Base-by-base conservation (phyloP, 2,797 vertebrate species). In the Xerus rutilus region DNA sequence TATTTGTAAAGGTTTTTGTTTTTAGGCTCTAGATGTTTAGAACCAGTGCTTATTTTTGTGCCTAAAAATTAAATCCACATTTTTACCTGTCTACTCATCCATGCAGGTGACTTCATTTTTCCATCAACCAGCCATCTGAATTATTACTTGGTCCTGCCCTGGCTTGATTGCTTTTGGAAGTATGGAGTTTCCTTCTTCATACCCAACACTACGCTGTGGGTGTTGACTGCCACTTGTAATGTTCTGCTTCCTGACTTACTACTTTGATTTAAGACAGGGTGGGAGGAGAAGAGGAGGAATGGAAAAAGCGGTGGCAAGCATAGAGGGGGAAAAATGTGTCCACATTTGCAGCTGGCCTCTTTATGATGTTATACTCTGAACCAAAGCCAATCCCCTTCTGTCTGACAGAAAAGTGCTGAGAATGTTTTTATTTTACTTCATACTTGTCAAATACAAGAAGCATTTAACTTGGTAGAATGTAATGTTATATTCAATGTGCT, bases 351-450 rank as follows among this genome's bases (percentile, higher is more conserved):
- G 76, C 47, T 43, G 69, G 47, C 47, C 52, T 87, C 64, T 39
- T 73, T 64, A 82, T 47, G 54, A 67, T 59, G 20, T 54, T 54
- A 81, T n/a, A 64, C 59, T 96, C 62, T 77, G 82, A 93, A 84
- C 54, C 7, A 86, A 90, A 91, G 84, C 28, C 81, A 87, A 62
- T 62, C 12, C 45, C 43, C 96, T 93, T 91, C 49, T 70, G 84
- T 85, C 73, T 72, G 87, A 93, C 11, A 82, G 77, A 87, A 97
- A 88, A 96, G 90, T 73, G 82, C 88, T 70, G 67, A 96, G 92
- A 84, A 65, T 35, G 28, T 59, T 95, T 96, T 90, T 77, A 69
- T 85, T 92, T 94, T 93, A 90, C 73, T 93, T 52, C 14, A 52
- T 35, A 77, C 69, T 96, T 96, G 64, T 78, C 89, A 93, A 96